Conservation (phyloP, 2,113 vertebrate genomes). For the Xenopus tropicalis region UCB_Xtro_10.0 CM004448.2:131930501-131931000, state of each 20-base stretch:
- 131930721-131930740: conserved; percentile 8
- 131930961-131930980: too few relatives aligned
- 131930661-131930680: background rate
- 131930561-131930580: background rate
- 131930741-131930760: conserved; percentile 15
- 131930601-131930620: background rate
- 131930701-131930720: conserved; percentile 11
- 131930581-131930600: background rate
- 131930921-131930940: too few relatives aligned
- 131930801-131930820: too few relatives aligned
- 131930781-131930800: background rate
- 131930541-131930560: background rate
- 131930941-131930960: too few relatives aligned
- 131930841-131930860: too few relatives aligned
- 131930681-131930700: conserved; percentile 17
- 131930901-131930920: too few relatives aligned
- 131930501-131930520: too few relatives aligned
- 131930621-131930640: background rate
- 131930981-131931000: too few relatives aligned
- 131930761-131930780: background rate
- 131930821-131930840: too few relatives aligned
- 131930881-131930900: too few relatives aligned
- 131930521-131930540: background rate
- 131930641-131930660: conserved; percentile 3
- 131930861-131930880: too few relatives aligned